Evolutionary conservation across 2,113 vertebrate genomes (phyloP), one percentile per base, ranked within the genome.

Genomic region (Numida meleagris): DNA sequence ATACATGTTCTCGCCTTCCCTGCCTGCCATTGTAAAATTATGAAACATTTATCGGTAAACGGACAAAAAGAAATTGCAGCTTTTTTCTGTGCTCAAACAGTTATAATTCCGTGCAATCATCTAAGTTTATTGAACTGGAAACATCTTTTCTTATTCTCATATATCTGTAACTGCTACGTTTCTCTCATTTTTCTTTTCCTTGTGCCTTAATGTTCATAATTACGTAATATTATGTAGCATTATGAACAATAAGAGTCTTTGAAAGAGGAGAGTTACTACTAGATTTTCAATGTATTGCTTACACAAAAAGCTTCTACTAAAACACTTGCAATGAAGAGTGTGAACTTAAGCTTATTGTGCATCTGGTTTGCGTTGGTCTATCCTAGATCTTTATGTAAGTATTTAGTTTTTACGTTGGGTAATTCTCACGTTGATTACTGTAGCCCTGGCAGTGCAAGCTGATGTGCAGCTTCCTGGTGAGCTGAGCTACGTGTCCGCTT

Each of bases 301-400:
- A 24, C 45, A 57, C 42, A 7, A 25, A 12, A 1, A 13, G 18
- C 10, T 85, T 66, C 15, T 58, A 15, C 48, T 80, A 2, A 34
- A 66, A 4, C 42, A 7, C 0, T 1, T 50, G 16, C 65, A 59
- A 0, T 62, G 73, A 59, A 80, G n/a, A 34, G 18, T 0, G 0
- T 38, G 4, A 71, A 24, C 12, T 33, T 53, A 38, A 81, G 9
- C 57, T 84, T 23, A 1, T 38, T 33, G 3, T 43, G 13, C 7
- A 10, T 42, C 55, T 86, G 46, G 3, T 53, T 94, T 88, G 31
- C 3, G 0, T 62, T 61, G 61, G 5, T 53, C 95, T 86, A 27
- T 78, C 73, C 19, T 59, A 23, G 88, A 84, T 68, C 42, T 70
- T 62, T 79, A 18, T 65, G 34, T 18, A 24, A 70, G 23, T 53